A percentile compares a stretch with the other conserved stretches of the same genome.
These are phyloP conservation scores for Teleogryllus oceanicus DNA, from an alignment of 2,888 invertebrate genomes.

Conservation along the genomic window DNA sequence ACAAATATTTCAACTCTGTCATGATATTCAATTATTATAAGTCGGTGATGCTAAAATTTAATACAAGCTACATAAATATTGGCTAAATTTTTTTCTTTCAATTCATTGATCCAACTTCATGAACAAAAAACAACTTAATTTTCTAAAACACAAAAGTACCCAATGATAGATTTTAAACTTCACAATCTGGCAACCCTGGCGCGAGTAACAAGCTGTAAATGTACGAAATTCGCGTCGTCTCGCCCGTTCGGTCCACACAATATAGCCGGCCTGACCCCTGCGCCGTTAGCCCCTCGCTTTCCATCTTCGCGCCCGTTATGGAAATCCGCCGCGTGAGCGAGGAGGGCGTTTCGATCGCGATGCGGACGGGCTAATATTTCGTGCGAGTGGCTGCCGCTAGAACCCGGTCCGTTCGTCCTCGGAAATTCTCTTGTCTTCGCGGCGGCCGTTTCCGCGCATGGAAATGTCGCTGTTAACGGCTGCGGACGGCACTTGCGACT, in stretches of 20 bases:
- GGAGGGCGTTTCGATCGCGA: neutral
- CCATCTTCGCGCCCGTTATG: neutral
- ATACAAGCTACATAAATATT: too few species aligned
- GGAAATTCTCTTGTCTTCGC: conserved; percentile 5
- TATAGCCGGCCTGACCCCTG: neutral
- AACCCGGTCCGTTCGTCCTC: neutral
- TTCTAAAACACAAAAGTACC: too few species aligned
- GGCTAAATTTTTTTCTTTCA: too few species aligned
- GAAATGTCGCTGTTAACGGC: neutral
- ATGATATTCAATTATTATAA: too few species aligned
- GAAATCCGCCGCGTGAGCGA: neutral
- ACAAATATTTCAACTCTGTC: too few species aligned
- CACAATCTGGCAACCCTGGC: too few species aligned
- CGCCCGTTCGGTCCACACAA: neutral
- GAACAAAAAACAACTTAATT: too few species aligned
- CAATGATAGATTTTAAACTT: too few species aligned
- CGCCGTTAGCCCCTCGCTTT: neutral
- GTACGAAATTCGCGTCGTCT: neutral
- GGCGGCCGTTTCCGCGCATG: neutral
- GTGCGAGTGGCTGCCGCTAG: neutral
- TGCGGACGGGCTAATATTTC: neutral
- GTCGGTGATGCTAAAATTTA: too few species aligned
- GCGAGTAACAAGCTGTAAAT: too few species aligned
- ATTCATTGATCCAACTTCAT: too few species aligned
- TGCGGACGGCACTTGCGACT: too few species aligned